Conservation (phyloP, 2,888 invertebrate genomes). For the Lasioglossum marginatum region DNA sequence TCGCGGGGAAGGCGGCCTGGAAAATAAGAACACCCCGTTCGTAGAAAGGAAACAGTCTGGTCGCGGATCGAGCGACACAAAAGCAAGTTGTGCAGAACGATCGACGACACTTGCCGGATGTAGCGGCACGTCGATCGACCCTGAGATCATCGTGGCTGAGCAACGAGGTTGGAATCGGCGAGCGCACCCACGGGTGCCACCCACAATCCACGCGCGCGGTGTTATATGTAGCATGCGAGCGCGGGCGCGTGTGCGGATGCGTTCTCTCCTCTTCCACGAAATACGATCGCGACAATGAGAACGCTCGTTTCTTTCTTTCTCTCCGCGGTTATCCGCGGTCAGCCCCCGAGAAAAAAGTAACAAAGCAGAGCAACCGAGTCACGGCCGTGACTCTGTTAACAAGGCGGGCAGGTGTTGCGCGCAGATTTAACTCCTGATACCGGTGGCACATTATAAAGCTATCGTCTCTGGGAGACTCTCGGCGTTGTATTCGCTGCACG, state of each 20-base stretch:
- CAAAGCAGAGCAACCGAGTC: constrained; percentile 22
- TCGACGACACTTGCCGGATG: constrained; percentile 61
- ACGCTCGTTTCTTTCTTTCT: neutral
- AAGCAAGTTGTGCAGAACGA: constrained; percentile 51
- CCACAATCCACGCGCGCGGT: constrained; percentile 45
- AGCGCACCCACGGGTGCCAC: constrained; percentile 67
- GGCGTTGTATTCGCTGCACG: constrained; percentile 33
- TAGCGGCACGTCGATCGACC: constrained; percentile 48
- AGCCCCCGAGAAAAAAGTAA: neutral
- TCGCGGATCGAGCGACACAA: constrained; percentile 19
- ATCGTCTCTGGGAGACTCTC: neutral
- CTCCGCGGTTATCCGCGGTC: neutral
- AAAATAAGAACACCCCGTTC: too few species aligned
- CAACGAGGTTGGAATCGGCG: constrained; percentile 69
- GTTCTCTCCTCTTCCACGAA: constrained; percentile 12
- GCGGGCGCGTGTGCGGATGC: constrained; percentile 27
- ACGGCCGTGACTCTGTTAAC: constrained; percentile 27
- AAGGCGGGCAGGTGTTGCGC: constrained; percentile 43
- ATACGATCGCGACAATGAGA: neutral
- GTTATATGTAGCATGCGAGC: neutral
- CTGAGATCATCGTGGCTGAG: constrained; percentile 69
- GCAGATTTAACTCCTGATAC: constrained; percentile 45
- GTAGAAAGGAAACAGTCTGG: neutral
- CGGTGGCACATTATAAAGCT: constrained; percentile 30
- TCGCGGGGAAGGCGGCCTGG: too few species aligned